Percentiles rank a stretch among this genome's conserved stretches.
These are phyloP conservation scores for Nothocercus julius DNA, from an alignment of 2,113 vertebrate genomes.

Conservation along the genomic window DNA sequence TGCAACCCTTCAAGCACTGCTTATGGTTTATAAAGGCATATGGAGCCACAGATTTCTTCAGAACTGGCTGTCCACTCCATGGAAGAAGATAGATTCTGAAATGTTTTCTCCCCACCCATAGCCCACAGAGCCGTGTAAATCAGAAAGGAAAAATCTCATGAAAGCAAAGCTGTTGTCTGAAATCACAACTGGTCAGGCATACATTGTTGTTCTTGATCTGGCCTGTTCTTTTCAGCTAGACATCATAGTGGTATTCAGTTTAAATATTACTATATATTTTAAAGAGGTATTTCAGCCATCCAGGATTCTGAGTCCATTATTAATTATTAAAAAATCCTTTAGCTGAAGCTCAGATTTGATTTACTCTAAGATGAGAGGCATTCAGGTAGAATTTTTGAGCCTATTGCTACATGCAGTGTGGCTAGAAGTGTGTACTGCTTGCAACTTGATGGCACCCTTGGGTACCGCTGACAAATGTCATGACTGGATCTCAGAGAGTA, in stretches of 20 bases:
- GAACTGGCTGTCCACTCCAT: not conserved
- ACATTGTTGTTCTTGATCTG: not conserved
- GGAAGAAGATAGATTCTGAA: not conserved
- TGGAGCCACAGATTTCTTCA: not conserved
- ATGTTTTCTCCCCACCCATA: not conserved
- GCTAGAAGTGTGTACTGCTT: not conserved
- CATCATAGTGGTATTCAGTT: not conserved
- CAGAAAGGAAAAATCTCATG: fast-evolving
- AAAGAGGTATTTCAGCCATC: not conserved
- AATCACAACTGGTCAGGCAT: not conserved
- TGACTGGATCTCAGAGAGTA: not conserved
- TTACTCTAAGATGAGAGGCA: not conserved
- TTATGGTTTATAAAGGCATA: slow-evolving; percentile 8
- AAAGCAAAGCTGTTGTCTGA: not conserved
- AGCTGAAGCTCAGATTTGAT: not conserved
- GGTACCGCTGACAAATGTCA: not conserved
- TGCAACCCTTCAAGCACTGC: not conserved
- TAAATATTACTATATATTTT: not conserved
- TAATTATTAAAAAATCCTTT: not conserved
- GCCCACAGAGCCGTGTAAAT: not conserved
- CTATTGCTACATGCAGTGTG: not conserved
- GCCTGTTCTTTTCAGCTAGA: not conserved
- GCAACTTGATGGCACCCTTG: fast-evolving
- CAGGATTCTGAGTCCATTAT: not conserved
- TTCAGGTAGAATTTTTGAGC: not conserved